Evolutionary conservation across 2,888 invertebrate species (phyloP), one percentile per base, ranked within the genome.

Genomic region (Esperia sulphurella): DNA sequence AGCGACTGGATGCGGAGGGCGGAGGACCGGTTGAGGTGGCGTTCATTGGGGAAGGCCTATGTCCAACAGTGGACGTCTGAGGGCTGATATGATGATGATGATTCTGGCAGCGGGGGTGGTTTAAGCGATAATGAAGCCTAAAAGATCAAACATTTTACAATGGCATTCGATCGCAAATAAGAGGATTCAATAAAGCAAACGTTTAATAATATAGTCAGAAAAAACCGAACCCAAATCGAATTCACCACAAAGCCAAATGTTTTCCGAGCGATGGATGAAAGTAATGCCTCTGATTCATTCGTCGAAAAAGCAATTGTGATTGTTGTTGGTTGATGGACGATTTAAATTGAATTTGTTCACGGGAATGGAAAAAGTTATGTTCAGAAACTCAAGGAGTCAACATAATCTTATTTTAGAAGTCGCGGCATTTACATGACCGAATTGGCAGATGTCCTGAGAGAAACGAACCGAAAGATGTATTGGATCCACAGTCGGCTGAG

Each of bases 401-500:
- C n/a, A 48, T 35, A 35, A 35, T 35, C n/a, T 35, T 3, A 35
- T 35, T 35, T 35, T 5, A n/a, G 35, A 35, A 35, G 35, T 35
- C n/a, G 35, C 35, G 35, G 35, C 35, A n/a, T 35, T 35, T 35
- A 35, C 35, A n/a, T 35, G n/a, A n/a, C n/a, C 35, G 35, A 35
- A n/a, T n/a, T 33, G 43, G 38, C 40, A 39, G 8, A 29, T 29
- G 35, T 48, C 3, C 13, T 43, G 38, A 30, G 30, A 9, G 41
- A 49, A 45, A 28, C 45, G 42, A 45, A 39, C 38, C 35, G 40
- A 14, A 41, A 49, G 30, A 45, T 39, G 49, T 45, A 49, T 49
- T 42, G 41, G 45, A 38, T 45, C 37, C 41, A 41, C 38, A 31
- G 41, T 38, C 45, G 5, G 12, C 8, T 14, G 28, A 35, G 21